Percentiles rank a stretch among this genome's conserved stretches.
Conservation (phyloP, 2,113 vertebrate species). For the Lepus europaeus region DNA sequence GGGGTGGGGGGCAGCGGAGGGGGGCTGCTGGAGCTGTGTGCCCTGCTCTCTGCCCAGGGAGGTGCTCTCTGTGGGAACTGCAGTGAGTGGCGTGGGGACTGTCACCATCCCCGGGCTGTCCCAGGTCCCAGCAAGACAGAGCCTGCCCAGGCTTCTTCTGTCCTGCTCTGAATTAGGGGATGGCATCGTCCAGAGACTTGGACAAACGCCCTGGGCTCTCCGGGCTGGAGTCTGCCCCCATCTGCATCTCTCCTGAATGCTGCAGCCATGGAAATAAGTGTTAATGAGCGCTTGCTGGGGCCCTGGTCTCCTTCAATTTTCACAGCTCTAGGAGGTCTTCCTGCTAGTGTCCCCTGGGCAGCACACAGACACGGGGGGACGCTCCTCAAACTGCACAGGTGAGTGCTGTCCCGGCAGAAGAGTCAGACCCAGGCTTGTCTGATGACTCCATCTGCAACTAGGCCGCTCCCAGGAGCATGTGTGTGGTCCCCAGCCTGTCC, state of each 20-base stretch:
- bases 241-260: neutral
- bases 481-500: neutral
- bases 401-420: neutral
- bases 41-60: rapidly evolving
- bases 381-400: neutral
- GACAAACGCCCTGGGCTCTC: neutral
- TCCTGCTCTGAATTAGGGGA: neutral
- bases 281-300: neutral
- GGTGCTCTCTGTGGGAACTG: neutral
- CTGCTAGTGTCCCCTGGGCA: neutral
- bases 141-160: neutral
- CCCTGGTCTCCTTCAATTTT: neutral
- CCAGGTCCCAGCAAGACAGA: neutral
- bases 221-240: neutral
- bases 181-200: neutral
- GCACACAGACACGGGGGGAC: neutral
- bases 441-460: neutral
- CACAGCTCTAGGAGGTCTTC: neutral
- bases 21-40: neutral
- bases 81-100: neutral
- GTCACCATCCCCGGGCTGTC: neutral
- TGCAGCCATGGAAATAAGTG: neutral
- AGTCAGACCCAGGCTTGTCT: neutral
- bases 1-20: neutral
- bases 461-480: neutral